These are phyloP conservation scores for Phaethornis superciliosus DNA, from an alignment of 2,113 vertebrate genomes.

Conservation along the genomic window DNA sequence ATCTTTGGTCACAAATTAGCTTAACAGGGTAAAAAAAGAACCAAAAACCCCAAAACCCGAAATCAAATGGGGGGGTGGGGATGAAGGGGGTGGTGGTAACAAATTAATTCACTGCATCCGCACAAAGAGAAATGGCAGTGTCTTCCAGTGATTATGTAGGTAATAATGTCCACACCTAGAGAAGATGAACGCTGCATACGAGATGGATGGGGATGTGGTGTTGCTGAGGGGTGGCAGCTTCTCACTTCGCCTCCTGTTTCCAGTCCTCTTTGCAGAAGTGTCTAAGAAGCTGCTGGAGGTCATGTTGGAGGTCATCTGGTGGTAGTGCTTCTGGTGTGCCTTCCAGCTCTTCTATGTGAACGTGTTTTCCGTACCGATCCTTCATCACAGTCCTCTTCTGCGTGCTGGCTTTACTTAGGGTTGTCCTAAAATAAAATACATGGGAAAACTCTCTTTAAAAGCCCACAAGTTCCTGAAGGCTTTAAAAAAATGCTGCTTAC, in stretches of 20 bases:
- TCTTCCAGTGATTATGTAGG: slow-evolving; percentile 37
- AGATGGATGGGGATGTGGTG: slow-evolving; percentile 51
- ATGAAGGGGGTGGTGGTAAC: not conserved
- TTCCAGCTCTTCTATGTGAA: slow-evolving; percentile 88
- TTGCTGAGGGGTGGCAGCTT: slow-evolving; percentile 62
- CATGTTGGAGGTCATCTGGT: slow-evolving; percentile 86
- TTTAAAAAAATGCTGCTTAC: not conserved
- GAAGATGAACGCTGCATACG: slow-evolving; percentile 2
- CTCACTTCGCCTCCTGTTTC: slow-evolving; percentile 75
- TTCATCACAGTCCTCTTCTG: slow-evolving; percentile 96
- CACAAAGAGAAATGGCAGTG: slow-evolving; percentile 55
- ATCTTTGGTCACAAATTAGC: slow-evolving; percentile 96
- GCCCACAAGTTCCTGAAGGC: too few relatives aligned
- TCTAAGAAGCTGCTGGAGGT: slow-evolving; percentile 89
- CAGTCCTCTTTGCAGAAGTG: slow-evolving; percentile 83
- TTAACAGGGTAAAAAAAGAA: slow-evolving; percentile 66
- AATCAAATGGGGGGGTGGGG: not conserved
- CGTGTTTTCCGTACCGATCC: slow-evolving; percentile 84
- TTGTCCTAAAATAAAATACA: slow-evolving; percentile 77
- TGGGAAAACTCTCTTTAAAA: not conserved
- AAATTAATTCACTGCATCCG: slow-evolving; percentile 58
- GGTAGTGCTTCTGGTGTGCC: slow-evolving; percentile 83
- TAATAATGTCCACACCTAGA: not conserved
- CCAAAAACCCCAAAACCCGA: slow-evolving; percentile 48
- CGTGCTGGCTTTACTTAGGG: slow-evolving; percentile 86